Conservation (phyloP, 2,797 vertebrate genomes). For the Clarias platycephalus region DNA sequence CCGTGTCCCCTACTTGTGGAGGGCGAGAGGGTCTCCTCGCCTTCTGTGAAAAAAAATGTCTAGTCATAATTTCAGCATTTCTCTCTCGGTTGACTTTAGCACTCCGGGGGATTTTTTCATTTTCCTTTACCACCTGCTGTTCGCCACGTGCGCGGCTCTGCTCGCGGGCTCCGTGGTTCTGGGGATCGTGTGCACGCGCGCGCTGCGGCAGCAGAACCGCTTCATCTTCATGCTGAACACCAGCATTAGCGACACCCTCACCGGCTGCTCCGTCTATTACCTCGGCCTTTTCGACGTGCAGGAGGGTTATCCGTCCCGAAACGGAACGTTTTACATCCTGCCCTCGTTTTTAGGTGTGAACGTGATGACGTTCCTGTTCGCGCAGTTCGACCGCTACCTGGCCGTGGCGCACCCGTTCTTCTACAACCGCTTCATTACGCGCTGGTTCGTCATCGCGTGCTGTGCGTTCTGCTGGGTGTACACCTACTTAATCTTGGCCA, state of each 20-base stretch:
- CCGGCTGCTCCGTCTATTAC: constrained; percentile 77
- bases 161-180: constrained; percentile 74
- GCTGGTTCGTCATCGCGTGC: constrained; percentile 61
- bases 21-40: constrained; percentile 16
- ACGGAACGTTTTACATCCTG: constrained; percentile 74
- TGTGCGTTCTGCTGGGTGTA: constrained; percentile 77
- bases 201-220: constrained; percentile 74
- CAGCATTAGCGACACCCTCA: constrained; percentile 78
- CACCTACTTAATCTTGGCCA: constrained; percentile 71
- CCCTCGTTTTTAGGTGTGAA: constrained; percentile 80
- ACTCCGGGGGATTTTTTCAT: constrained; percentile 71
- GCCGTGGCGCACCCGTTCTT: constrained; percentile 78
- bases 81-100: constrained; percentile 73
- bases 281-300: constrained; percentile 79
- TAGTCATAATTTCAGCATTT: constrained; percentile 60
- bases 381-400: constrained; percentile 79
- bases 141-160: constrained; percentile 70
- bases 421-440: constrained; percentile 69
- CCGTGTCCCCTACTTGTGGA: neutral
- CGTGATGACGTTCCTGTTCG: constrained; percentile 77
- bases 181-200: constrained; percentile 66
- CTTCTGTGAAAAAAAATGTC: constrained; percentile 19
- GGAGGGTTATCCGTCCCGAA: constrained; percentile 76
- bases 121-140: constrained; percentile 74
- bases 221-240: constrained; percentile 83